Conservation (phyloP, 2,797 vertebrate genomes). For the Alosa sapidissima region DNA sequence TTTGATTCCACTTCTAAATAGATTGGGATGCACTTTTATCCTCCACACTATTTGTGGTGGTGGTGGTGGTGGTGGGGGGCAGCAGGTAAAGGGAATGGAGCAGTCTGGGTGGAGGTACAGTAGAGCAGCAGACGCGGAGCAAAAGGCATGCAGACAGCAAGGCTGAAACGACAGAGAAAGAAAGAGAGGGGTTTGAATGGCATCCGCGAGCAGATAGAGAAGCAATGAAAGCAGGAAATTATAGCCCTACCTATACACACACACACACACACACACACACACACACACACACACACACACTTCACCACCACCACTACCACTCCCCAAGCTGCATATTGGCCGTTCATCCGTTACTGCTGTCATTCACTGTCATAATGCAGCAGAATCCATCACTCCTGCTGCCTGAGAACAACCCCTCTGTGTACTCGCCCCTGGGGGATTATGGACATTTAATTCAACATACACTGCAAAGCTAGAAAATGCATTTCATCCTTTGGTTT, state of each 20-base stretch:
- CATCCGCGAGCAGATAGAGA: not conserved
- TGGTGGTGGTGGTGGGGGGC: no score
- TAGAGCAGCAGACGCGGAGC: not conserved
- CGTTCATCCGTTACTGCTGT: not conserved
- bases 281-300: not conserved
- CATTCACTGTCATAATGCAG: not conserved
- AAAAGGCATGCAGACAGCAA: not conserved
- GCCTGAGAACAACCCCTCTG: not conserved
- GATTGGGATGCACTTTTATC: not conserved
- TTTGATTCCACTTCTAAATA: not conserved
- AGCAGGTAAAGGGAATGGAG: not conserved
- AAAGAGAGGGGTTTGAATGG: not conserved
- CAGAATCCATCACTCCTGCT: not conserved
- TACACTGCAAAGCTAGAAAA: not conserved
- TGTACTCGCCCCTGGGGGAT: not conserved
- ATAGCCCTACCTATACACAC: not conserved
- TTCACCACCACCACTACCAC: not conserved
- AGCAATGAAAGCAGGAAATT: not conserved
- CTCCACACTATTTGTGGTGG: not conserved
- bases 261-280: conserved; percentile 4
- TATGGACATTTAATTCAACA: not conserved
- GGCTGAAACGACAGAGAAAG: not conserved
- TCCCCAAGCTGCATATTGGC: not conserved
- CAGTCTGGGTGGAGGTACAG: not conserved
- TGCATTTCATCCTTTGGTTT: not conserved